These are phyloP conservation scores for Pemphigus obesinymphae DNA, from an alignment of 1,140 invertebrate genomes.

Conservation along the genomic window DNA sequence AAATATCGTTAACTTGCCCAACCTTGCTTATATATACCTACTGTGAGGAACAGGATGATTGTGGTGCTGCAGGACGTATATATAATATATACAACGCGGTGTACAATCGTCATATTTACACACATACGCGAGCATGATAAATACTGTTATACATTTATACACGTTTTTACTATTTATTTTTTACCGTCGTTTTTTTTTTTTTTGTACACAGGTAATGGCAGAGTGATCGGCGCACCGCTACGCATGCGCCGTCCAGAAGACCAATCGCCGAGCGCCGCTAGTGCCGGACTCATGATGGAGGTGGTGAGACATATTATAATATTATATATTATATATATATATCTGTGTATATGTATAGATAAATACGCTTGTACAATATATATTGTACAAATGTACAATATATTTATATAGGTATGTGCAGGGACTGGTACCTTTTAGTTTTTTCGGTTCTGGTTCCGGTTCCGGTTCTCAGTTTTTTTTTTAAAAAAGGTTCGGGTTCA, in stretches of 20 bases:
- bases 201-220: slow-evolving; percentile 35
- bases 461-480: no score
- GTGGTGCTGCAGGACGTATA: no score
- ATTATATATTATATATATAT: no score
- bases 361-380: not conserved
- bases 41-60: no score
- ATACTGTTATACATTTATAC: not conserved
- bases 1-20: no score
- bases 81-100: no score
- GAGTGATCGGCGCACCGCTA: slow-evolving; percentile 40
- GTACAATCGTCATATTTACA: not conserved
- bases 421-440: no score
- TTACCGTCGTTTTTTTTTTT: not conserved
- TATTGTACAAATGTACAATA: not conserved
- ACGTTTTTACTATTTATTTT: not conserved
- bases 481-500: no score
- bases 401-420: not conserved
- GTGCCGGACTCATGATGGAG: slow-evolving; percentile 42
- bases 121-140: not conserved
- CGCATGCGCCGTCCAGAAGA: slow-evolving; percentile 41
- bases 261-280: slow-evolving; percentile 39
- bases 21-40: no score
- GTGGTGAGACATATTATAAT: slow-evolving; percentile 36
- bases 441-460: no score
- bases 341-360: no score